Base-by-base conservation (phyloP, 2,888 invertebrate genomes). In the Alitta virens region DNA sequence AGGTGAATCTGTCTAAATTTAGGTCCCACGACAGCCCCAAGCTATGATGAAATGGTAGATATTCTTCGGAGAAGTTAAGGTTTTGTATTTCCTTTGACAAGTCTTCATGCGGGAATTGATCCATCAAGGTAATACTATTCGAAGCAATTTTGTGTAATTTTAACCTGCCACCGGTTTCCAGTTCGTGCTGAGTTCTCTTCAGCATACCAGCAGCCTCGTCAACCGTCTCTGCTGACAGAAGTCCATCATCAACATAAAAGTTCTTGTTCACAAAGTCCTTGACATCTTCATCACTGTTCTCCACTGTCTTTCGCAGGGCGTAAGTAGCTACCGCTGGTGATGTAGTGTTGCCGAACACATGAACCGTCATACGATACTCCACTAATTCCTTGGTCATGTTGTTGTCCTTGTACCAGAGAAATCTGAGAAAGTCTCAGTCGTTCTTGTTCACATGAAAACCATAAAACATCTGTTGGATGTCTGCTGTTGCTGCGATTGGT, bases 161-260 rank as follows among this genome's bases (percentile, higher is more conserved):
- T n/a, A n/a, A n/a, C n/a, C n/a, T n/a, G n/a, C n/a, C n/a, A n/a
- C n/a, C n/a, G n/a, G n/a, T n/a, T n/a, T n/a, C n/a, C n/a, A n/a
- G n/a, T n/a, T n/a, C n/a, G n/a, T n/a, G n/a, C n/a, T n/a, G n/a
- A n/a, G n/a, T n/a, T n/a, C n/a, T n/a, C n/a, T n/a, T n/a, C n/a
- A n/a, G n/a, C n/a, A n/a, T n/a, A n/a, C n/a, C n/a, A n/a, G n/a
- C n/a, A n/a, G 66, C 64, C 12, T 42, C 23, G 0, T 58, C 26
- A n/a, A 26, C 63, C 21, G 40, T 49, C 14, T 51, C 21, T 2
- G 63, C 63, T 56, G 14, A 49, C 12, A 12, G 50, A 40, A 67
- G 46, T 1, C 67, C 67, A 50, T 68, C 67, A 42, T 68, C 70
- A 0, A 66, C 68, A 55, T 68, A 65, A 26, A 67, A 63, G 26